Evolutionary conservation across 2,113 vertebrate genomes (phyloP), one percentile per base, ranked within the genome.

Genomic region (Corythoichthys intestinalis): DNA sequence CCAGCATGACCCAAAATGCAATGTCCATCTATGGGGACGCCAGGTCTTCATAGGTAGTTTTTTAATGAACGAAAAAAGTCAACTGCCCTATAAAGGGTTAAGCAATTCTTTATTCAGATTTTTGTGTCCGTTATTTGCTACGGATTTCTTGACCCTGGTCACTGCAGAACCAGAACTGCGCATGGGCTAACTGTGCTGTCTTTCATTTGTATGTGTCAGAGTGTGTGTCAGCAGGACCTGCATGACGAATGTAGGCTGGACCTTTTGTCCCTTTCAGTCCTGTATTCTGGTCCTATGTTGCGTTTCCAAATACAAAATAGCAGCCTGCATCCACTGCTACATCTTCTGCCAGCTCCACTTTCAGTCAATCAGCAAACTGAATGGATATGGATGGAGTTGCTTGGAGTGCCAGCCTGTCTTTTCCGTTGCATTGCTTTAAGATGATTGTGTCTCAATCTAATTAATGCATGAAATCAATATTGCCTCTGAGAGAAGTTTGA

Each of bases 331-430:
- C 79, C 81, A 82, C 69, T 49, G 74, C 74, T 81, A 34, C 69
- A 73, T 48, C 76, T 53, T 4, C 69, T 74, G 4, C 65, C 77
- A 76, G 76, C 78, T 74, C 80, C 84, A 77, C 77, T 78, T 81
- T 85, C 79, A 87, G 86, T 65, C 87, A 89, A 77, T 89, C 87
- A 87, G 86, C 88, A 86, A 91, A 83, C 83, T 80, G 81, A 85
- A 84, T 76, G 83, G 80, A 87, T 81, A 67, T 80, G 78, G 83
- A 83, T 82, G 75, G 75, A 85, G 80, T 72, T 73, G 38, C 28
- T 77, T 65, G 59, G 68, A 75, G 74, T 79, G 73, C 73, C 78
- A 85, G 46, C 54, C 58, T 69, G 68, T 66, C 67, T 76, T 64
- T 66, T 72, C 74, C 69, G 72, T 53, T 54, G 65, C 73, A 65